A percentile compares a stretch with the other conserved stretches of the same genome.
phyloP scores from a whole-genome alignment of 2,888 invertebrate genomes.

The Cheilosia grossa region DNA sequence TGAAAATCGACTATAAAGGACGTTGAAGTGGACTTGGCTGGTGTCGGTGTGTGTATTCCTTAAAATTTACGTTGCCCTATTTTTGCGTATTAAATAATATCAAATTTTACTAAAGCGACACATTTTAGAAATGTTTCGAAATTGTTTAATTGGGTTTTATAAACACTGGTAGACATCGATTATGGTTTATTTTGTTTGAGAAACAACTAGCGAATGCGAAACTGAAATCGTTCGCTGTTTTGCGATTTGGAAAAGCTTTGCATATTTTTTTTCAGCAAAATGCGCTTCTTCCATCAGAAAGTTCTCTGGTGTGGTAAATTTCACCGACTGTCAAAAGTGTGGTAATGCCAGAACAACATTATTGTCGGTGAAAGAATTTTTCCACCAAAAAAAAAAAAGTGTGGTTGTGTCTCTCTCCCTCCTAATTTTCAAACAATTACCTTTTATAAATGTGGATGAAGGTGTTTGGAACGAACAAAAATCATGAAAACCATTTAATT shows the following conservation, averaged over 20 bases:
- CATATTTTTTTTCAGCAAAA: slow-evolving; percentile 17
- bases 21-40: slow-evolving; percentile 39
- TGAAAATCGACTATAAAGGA: slow-evolving; percentile 47
- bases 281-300: neutral
- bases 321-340: neutral
- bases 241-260: slow-evolving; percentile 37
- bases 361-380: too few species aligned
- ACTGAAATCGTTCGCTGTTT: slow-evolving; percentile 26
- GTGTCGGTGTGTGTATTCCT: slow-evolving; percentile 43
- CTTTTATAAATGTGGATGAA: too few species aligned
- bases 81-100: slow-evolving; percentile 66
- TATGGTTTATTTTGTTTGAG: slow-evolving; percentile 69
- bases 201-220: slow-evolving; percentile 68
- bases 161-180: slow-evolving; percentile 73
- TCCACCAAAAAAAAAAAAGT: too few species aligned
- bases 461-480: too few species aligned
- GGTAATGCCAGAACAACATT: too few species aligned
- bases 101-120: slow-evolving; percentile 69
- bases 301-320: slow-evolving; percentile 11
- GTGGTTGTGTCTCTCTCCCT: too few species aligned
- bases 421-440: too few species aligned
- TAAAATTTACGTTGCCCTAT: slow-evolving; percentile 43
- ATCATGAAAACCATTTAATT: too few species aligned
- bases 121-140: slow-evolving; percentile 70
- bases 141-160: slow-evolving; percentile 67